Conservation (phyloP, 2,113 vertebrate genomes). For the Ceratotherium simum region DNA sequence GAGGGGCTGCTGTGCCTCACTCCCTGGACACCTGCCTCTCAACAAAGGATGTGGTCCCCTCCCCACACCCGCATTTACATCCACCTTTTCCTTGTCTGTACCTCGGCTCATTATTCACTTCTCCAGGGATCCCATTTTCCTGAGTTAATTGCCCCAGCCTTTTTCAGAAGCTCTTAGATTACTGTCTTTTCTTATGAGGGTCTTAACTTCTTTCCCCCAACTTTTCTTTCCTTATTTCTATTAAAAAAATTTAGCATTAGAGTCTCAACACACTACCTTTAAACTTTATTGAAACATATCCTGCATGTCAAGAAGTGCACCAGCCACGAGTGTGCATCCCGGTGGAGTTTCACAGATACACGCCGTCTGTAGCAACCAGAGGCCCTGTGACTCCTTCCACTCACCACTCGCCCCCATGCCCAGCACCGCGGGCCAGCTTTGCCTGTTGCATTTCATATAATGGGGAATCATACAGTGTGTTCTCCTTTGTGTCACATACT, state of each 20-base stretch:
- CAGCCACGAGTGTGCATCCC: background rate
- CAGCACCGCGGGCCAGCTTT: background rate
- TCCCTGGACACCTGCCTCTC: slow-evolving; percentile 71
- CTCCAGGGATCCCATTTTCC: slow-evolving; percentile 65
- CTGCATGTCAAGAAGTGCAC: background rate
- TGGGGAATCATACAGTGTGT: background rate
- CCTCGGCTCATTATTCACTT: slow-evolving; percentile 65
- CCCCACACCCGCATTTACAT: slow-evolving; percentile 50
- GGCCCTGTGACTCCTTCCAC: background rate
- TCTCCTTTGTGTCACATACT: background rate
- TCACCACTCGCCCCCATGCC: background rate
- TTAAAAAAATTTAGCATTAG: background rate
- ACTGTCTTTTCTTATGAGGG: slow-evolving; percentile 1
- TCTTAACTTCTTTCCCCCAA: background rate
- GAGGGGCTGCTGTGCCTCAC: background rate
- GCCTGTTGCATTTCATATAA: background rate
- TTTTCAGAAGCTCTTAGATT: slow-evolving; percentile 64
- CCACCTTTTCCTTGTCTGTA: slow-evolving; percentile 71
- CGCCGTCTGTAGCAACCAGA: background rate
- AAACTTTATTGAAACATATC: background rate
- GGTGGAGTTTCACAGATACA: background rate
- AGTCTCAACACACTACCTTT: background rate
- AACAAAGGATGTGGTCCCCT: slow-evolving; percentile 60
- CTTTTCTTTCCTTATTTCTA: slow-evolving; percentile 54
- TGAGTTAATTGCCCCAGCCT: slow-evolving; percentile 59